Evolutionary conservation across 2,113 vertebrate genomes (phyloP).

Genomic region (Cinclus mexicanus): DNA sequence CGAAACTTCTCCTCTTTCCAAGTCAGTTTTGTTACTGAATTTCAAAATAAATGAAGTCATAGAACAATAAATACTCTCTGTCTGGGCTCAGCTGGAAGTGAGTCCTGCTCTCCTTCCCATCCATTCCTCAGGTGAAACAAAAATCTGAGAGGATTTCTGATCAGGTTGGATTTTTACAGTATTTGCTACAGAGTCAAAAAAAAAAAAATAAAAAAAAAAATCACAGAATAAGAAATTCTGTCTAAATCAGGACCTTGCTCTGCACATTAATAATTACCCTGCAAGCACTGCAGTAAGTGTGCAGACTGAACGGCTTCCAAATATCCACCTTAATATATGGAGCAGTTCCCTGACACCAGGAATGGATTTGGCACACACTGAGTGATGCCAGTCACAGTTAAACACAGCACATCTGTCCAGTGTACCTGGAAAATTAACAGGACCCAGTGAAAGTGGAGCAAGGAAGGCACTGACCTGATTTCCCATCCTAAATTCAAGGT

Average conservation of each 20-base stretch:
- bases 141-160: neutral
- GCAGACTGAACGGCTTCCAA: neutral
- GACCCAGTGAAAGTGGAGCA: neutral
- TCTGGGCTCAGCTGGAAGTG: neutral
- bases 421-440: neutral
- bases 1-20: neutral
- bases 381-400: neutral
- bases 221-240: neutral
- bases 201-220: neutral
- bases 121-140: neutral
- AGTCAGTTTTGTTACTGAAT: neutral
- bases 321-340: neutral
- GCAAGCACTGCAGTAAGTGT: neutral
- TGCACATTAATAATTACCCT: neutral
- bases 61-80: neutral
- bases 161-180: neutral
- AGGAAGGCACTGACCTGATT: neutral
- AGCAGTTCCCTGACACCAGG: neutral
- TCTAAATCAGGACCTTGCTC: neutral
- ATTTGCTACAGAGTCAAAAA: neutral
- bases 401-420: neutral
- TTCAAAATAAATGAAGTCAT: neutral
- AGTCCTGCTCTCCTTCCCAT: fast-evolving
- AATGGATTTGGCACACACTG: neutral
- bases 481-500: neutral